phyloP scores from a whole-genome alignment of 2,888 invertebrate genomes.

The Lasioglossum marginatum region DNA sequence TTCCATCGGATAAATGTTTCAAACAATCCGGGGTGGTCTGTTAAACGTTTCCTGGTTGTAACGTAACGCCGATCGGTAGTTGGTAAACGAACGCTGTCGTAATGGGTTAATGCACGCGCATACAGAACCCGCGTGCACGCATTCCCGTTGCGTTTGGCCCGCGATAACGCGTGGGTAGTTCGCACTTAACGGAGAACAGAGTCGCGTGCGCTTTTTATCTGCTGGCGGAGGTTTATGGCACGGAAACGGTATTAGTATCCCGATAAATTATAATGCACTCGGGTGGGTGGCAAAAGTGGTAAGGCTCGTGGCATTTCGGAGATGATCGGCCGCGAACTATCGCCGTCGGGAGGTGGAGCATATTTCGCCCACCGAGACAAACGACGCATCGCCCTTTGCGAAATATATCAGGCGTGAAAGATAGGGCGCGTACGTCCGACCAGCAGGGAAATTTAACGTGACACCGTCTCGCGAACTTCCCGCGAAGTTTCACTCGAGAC shows the following conservation, averaged over 20 bases:
- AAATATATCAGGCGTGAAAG: constrained; percentile 57
- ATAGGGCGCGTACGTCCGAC: constrained; percentile 35
- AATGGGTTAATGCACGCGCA: constrained; percentile 46
- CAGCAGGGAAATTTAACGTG: constrained; percentile 51
- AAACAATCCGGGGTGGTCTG: constrained; percentile 13
- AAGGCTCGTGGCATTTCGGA: neutral
- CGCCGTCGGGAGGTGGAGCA: neutral
- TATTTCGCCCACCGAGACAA: constrained; percentile 41
- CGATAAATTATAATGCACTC: constrained; percentile 43
- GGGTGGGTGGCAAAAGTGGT: neutral
- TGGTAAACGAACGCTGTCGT: constrained; percentile 48
- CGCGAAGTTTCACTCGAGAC: constrained; percentile 23
- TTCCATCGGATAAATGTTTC: constrained; percentile 13
- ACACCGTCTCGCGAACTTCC: constrained; percentile 26
- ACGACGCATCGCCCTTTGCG: constrained; percentile 52
- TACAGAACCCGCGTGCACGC: constrained; percentile 24
- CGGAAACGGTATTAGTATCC: constrained; percentile 48
- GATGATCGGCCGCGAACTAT: constrained; percentile 5
- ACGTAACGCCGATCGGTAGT: constrained; percentile 41
- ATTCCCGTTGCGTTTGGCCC: constrained; percentile 37
- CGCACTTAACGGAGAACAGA: constrained; percentile 32
- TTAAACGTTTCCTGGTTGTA: constrained; percentile 47
- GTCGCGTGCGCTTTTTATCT: constrained; percentile 32
- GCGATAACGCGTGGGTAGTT: constrained; percentile 37
- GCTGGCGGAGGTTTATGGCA: constrained; percentile 38